Evolutionary conservation across 2,797 vertebrate species (phyloP), one percentile per base, ranked within the genome.

Genomic region (Cryptoprocta ferox): DNA sequence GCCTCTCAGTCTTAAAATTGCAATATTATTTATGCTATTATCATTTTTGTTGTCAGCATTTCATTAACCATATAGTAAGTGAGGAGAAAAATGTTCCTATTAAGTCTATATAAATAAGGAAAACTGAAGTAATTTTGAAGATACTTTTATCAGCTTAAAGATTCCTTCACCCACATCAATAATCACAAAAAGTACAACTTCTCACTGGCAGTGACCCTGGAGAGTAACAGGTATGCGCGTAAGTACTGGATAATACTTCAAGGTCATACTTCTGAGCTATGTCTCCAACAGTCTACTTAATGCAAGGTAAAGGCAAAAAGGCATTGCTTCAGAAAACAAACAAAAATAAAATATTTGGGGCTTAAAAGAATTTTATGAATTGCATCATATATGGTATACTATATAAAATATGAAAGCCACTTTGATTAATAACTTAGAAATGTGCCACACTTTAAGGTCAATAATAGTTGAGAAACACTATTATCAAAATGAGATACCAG

Each of bases 361-460:
- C 5, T 63, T 73, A 32, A 90, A 39, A 37, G 1, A 88, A 53
- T 11, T 76, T 94, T 92, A 32, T 28, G n/a, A 21, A 78, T 37
- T 79, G 7, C 4, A 32, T 91, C 3, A 32, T 37, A 28, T 45
- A 24, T 21, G 4, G 39, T 35, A 1, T 14, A 50, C 15, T 78
- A 30, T 24, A 39, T 88, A 73, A 59, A 70, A 32, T 76, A 48
- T 48, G 6, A 86, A 93, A 75, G 3, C 14, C 53, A 39, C 59
- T 95, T 95, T 92, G 26, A 73, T 48, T 91, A 35, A 45, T 81
- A 94, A 89, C n/a, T 26, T 79, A 48, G 35, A 91, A 10, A 48
- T 80, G 28, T 37, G 81, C 26, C 6, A 26, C 65, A 63, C 53
- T 45, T 32, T 63, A 91, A 79, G 26, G 35, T 70, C 56, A 82